These are phyloP conservation scores for Tenthredo distinguenda DNA, from an alignment of 2,888 invertebrate genomes.

Conservation along the genomic window DNA sequence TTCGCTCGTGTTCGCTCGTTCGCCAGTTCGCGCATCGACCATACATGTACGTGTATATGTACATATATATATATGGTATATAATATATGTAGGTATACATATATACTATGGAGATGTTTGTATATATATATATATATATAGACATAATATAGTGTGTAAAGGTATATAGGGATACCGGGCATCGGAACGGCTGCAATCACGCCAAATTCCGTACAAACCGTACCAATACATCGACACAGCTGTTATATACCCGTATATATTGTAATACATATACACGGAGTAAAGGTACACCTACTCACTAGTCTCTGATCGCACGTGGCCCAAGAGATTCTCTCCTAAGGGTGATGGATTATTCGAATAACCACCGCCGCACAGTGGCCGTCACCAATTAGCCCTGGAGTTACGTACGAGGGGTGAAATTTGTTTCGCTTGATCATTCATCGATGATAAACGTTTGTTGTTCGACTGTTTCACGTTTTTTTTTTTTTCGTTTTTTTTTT, in stretches of 20 bases:
- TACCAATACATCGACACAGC: not conserved
- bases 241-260: not conserved
- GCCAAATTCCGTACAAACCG: constrained; percentile 6
- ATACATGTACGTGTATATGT: not conserved
- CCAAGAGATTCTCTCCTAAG: not conserved
- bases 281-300: constrained; percentile 19
- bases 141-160: too few relatives aligned
- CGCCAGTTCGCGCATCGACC: constrained; percentile 42
- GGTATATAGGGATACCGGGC: not conserved
- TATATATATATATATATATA: not conserved
- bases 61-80: not conserved
- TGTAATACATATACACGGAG: not conserved
- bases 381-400: not conserved
- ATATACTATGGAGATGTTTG: not conserved
- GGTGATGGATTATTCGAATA: constrained; percentile 28
- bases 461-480: not conserved
- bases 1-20: not conserved
- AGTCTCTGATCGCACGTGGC: not conserved
- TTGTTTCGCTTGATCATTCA: not conserved
- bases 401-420: not conserved
- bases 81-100: not conserved
- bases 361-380: not conserved
- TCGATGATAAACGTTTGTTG: not conserved
- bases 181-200: constrained; percentile 3
- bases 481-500: not conserved